Evolutionary conservation across 2,113 vertebrate genomes (phyloP).

Genomic region (Alosa alosa): DNA sequence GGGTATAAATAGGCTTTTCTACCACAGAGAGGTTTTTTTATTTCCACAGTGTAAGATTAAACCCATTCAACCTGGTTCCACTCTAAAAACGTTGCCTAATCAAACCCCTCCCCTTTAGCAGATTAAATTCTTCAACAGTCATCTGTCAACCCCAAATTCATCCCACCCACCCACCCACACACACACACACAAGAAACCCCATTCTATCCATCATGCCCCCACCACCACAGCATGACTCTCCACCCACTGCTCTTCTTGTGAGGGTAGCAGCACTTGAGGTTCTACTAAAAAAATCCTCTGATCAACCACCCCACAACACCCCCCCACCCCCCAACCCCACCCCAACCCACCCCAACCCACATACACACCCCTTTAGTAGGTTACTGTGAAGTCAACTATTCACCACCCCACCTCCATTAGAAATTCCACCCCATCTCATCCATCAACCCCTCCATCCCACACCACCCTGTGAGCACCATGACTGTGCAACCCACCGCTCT

Average conservation of each 20-base stretch:
- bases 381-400: not conserved
- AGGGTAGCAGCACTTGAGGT: not conserved
- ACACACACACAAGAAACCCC: not conserved
- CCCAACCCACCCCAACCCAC: not conserved
- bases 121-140: not conserved
- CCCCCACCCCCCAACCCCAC: not conserved
- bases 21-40: not conserved
- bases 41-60: not conserved
- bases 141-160: not conserved
- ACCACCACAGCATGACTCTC: not conserved
- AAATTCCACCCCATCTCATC: too few relatives aligned
- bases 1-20: not conserved
- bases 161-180: too few relatives aligned
- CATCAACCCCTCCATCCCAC: too few relatives aligned
- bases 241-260: not conserved
- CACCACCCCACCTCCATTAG: not conserved
- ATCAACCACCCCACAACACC: not conserved
- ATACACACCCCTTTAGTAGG: not conserved
- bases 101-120: not conserved
- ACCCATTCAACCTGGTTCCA: not conserved
- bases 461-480: too few relatives aligned
- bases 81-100: not conserved
- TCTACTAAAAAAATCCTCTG: too few relatives aligned
- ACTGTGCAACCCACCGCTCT: conserved; percentile 73
- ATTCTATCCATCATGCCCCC: not conserved